Evolutionary conservation across 2,797 vertebrate species (phyloP).

Genomic region (Cirrhinus molitorella): DNA sequence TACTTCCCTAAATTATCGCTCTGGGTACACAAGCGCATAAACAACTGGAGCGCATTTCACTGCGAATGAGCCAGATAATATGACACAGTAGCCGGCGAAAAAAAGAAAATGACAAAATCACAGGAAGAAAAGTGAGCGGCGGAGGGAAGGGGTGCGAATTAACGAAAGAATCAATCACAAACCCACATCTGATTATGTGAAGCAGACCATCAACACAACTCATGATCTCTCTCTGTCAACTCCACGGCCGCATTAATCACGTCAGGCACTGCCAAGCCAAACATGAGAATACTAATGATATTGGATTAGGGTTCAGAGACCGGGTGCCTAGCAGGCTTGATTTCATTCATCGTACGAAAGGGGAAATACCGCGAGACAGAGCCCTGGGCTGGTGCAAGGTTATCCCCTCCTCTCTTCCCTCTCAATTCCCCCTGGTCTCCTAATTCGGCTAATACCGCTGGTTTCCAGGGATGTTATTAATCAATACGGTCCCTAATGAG

Average conservation of each 20-base stretch:
- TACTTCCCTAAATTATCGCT: slow-evolving; percentile 19
- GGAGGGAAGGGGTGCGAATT: slow-evolving; percentile 52
- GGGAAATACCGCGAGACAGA: slow-evolving; percentile 56
- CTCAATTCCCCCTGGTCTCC: slow-evolving; percentile 47
- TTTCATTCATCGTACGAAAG: slow-evolving; percentile 57
- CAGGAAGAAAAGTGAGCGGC: slow-evolving; percentile 30
- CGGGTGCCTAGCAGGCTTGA: slow-evolving; percentile 62
- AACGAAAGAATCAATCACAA: slow-evolving; percentile 68
- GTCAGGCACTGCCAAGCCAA: slow-evolving; percentile 71
- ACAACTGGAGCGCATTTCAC: slow-evolving; percentile 16
- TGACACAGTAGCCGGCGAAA: slow-evolving; percentile 69
- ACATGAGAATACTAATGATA: slow-evolving; percentile 70
- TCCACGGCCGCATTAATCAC: slow-evolving; percentile 76
- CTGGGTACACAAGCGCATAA: background rate
- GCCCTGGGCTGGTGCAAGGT: slow-evolving; percentile 63
- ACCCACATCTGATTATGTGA: slow-evolving; percentile 79
- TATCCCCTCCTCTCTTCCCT: slow-evolving; percentile 59
- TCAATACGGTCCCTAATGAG: slow-evolving; percentile 72
- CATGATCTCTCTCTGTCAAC: slow-evolving; percentile 68
- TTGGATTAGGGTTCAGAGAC: slow-evolving; percentile 68
- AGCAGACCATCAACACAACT: slow-evolving; percentile 80
- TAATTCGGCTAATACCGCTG: slow-evolving; percentile 71
- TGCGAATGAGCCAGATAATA: slow-evolving; percentile 70
- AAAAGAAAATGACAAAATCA: slow-evolving; percentile 30
- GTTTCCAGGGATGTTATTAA: slow-evolving; percentile 74